Conservation (phyloP, 2,113 vertebrate species). For the Ceyx margarethae region DNA sequence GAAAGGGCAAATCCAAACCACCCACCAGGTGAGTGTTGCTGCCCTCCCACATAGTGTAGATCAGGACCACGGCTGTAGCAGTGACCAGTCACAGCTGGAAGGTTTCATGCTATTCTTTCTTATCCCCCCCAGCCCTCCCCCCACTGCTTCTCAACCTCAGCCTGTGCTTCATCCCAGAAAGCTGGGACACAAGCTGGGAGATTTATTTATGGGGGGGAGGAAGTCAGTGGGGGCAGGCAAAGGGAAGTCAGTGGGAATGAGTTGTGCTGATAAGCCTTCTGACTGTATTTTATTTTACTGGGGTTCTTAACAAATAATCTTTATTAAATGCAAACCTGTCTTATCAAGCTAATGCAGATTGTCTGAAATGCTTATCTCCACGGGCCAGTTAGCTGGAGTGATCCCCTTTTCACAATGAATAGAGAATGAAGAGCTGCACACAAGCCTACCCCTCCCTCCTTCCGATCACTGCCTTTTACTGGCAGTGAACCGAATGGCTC, state of each 20-base stretch:
- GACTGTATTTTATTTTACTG: constrained; percentile 75
- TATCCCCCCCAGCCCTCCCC: background rate
- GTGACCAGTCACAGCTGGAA: background rate
- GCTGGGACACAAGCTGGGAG: background rate
- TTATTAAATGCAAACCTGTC: constrained; percentile 68
- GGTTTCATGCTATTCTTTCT: background rate
- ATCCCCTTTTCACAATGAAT: constrained; percentile 74
- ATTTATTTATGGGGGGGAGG: constrained; percentile 47
- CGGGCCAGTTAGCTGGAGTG: constrained; percentile 83
- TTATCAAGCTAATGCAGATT: constrained; percentile 91
- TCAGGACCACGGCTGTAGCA: background rate
- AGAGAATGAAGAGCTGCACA: constrained; percentile 68
- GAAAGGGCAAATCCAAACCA: background rate
- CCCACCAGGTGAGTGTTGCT: background rate
- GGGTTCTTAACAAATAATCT: constrained; percentile 75
- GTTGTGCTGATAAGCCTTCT: constrained; percentile 73
- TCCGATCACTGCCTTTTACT: constrained; percentile 54
- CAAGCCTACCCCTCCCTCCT: background rate
- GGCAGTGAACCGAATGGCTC: constrained; percentile 33
- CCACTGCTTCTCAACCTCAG: background rate
- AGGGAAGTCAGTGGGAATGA: constrained; percentile 42
- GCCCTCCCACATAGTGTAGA: background rate
- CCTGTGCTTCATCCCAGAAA: background rate
- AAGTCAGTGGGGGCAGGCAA: background rate
- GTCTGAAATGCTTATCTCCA: constrained; percentile 89